These are phyloP conservation scores for Caenorhabditis sulstoni DNA, from an alignment of 2,888 invertebrate genomes.

Conservation along the genomic window DNA sequence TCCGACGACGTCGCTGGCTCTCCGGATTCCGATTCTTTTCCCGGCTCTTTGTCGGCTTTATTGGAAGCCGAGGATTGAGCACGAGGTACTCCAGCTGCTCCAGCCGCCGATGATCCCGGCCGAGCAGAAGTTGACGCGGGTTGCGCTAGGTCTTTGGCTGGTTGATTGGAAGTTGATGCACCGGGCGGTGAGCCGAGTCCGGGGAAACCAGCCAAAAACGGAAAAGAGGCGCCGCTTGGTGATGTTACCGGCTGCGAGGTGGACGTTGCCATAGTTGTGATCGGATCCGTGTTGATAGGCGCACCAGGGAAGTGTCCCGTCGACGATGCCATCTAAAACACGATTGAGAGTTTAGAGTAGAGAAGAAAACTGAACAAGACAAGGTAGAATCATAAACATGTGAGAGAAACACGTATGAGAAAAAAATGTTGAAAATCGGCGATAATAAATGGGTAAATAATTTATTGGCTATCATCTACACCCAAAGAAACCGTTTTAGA, in stretches of 20 bases:
- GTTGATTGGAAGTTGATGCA: neutral
- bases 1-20: neutral
- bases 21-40: neutral
- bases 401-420: neutral
- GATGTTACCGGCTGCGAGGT: constrained; percentile 9
- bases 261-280: constrained; percentile 23
- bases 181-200: neutral
- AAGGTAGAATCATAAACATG: neutral
- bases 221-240: constrained; percentile 20
- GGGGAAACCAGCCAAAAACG: neutral
- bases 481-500: constrained; percentile 41
- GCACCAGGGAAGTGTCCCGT: constrained; percentile 34
- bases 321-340: constrained; percentile 35
- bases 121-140: neutral
- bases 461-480: constrained; percentile 38
- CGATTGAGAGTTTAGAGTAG: constrained; percentile 3
- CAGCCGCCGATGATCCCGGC: neutral
- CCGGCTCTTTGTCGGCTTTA: neutral
- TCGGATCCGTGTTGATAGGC: constrained; percentile 19
- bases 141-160: neutral
- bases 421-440: neutral
- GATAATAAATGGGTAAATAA: constrained; percentile 2
- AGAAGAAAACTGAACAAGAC: neutral
- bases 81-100: neutral
- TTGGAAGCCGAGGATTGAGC: constrained; percentile 14